Evolutionary conservation across 2,888 invertebrate species (phyloP), one percentile per base, ranked within the genome.

Genomic region (Luffia ferchaultella): DNA sequence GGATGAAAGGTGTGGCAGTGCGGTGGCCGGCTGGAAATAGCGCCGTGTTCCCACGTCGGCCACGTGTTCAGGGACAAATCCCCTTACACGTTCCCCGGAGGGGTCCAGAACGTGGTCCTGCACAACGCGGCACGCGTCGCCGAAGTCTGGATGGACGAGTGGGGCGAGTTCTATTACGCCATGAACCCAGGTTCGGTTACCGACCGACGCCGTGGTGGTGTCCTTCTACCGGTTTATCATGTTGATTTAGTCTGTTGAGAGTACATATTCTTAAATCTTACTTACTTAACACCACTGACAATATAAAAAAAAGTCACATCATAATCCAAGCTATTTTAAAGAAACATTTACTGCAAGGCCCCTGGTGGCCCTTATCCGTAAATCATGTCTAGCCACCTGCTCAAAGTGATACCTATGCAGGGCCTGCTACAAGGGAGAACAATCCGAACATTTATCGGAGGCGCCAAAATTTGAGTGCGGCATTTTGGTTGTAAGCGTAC

Each of bases 121-220:
- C 96, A 97, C 86, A 99, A 99, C 87, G 96, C 98, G 62, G 96
- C 97, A 65, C 90, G 99, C 67, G 97, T 98, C 65, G 98, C 98
- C 65, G 96, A 97, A 82, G 99, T 99, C 68, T 99, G 99, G 99
- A 94, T 99, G 93, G 99, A 98, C 89, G 97, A 98, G 83, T 98
- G 98, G 95, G 93, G 96, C 82, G 96, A 96, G 86, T 97, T 97
- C 91, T 97, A 96, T 90, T 97, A 96, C 91, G 95, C 95, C 85
- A 96, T 97, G 93, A 97, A 96, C 85, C 94, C 96, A 94, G 96
- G 96, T 96, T 92, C 88, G 86, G 73, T 53, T 52, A 57, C 5
- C 3, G 3, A 12, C 3, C 53, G 59, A 61, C 60, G 56, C 54
- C 44, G 48, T 49, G n/a, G 53, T 50, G 60, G 16, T 16, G 48